Conservation (phyloP, 2,797 vertebrate species). For the Gymnothorax javanicus region DNA sequence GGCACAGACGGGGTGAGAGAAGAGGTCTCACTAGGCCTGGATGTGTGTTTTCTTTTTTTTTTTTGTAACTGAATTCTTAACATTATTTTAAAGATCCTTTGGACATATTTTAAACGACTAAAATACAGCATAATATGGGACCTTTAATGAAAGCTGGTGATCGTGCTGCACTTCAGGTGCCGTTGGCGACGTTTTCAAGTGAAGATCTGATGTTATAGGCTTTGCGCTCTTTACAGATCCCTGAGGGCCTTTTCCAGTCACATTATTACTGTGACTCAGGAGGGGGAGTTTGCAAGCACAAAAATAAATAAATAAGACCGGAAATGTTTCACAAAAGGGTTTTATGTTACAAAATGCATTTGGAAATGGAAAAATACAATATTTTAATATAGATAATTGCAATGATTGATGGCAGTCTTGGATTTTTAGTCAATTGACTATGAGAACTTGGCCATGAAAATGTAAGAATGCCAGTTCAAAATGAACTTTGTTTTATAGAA, state of each 20-base stretch:
- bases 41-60: no score
- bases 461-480: not conserved
- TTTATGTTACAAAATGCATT: not conserved
- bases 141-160: not conserved
- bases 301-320: not conserved
- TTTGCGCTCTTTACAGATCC: not conserved
- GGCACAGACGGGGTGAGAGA: no score
- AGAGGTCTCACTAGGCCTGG: no score
- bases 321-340: not conserved
- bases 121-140: no score
- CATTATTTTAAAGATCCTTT: no score
- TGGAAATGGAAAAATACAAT: not conserved
- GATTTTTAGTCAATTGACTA: no score
- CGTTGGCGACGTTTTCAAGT: not conserved
- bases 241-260: not conserved
- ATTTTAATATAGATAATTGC: not conserved
- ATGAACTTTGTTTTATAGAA: not conserved
- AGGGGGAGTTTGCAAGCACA: not conserved
- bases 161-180: not conserved
- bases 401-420: no score
- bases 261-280: not conserved
- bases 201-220: not conserved
- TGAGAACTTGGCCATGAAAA: not conserved
- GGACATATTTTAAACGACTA: no score
- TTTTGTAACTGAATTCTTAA: no score